Base-by-base conservation (phyloP, 1,140 invertebrate genomes). In the Schlechtendalia chinensis region DNA sequence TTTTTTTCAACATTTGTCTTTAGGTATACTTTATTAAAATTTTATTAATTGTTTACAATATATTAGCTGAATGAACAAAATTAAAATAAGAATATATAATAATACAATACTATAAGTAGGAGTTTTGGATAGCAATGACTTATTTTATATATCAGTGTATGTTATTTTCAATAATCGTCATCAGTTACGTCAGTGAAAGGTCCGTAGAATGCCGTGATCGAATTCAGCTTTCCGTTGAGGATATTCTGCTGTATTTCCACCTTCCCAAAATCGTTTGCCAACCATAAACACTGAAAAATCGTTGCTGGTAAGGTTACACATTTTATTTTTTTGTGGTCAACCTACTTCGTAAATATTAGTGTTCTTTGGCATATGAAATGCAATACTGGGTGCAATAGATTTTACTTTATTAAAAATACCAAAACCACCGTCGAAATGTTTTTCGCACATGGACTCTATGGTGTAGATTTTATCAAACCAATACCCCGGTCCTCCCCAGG, bases 361-460 rank as follows among this genome's bases (percentile, higher is more conserved):
- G 87, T 97, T 98, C 84, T 92, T 90, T 10, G 97, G 97, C 82
- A 98, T 87, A 88, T 94, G 98, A 82, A 94, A 91, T 1, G 92
- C 91, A 83, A 99, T 90, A 85, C 96, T 94, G 29, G 90, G 83
- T 0, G 92, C 88, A 72, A 96, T 91, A 14, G 86, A 85, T 74
- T 88, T 86, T 1, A 92, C 90, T 32, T 87, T 84, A 80, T 89
- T 83, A 85, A 92, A 90, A 80, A 95, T 85, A 65, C 89, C 84
- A 4, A 86, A 87, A 19, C 91, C 84, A 19, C 91, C 85, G 19
- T 91, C 22, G 12, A 22, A 89, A 61, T 89, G 84, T 83, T 89
- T 86, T 82, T 32, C 2, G 2, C 71, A 56, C 72, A 75, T 58
- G 8, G 29, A 24, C 54, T 58, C 27, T 22, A 75, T 16, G 12